Conservation (phyloP, 2,888 invertebrate genomes). For the Caenorhabditis doughertyi region DNA sequence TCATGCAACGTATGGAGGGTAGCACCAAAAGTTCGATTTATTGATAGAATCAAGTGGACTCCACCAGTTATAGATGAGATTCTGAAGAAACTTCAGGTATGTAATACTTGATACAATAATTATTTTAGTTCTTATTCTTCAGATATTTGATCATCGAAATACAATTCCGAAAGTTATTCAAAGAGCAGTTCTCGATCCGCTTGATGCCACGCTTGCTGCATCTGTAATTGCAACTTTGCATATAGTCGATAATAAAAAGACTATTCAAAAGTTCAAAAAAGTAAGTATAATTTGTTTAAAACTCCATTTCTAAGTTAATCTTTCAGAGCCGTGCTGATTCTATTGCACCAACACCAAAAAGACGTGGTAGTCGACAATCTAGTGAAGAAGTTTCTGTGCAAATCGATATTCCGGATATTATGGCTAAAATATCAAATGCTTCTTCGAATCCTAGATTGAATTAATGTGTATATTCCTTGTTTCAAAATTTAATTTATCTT, state of each 20-base stretch:
- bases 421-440: slow-evolving; percentile 24
- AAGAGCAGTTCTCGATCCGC: slow-evolving; percentile 96
- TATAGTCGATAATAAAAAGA: slow-evolving; percentile 57
- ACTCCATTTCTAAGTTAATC: background rate
- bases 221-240: slow-evolving; percentile 51
- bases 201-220: slow-evolving; percentile 91
- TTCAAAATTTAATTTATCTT: background rate
- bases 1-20: slow-evolving; percentile 96
- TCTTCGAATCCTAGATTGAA: background rate
- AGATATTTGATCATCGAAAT: slow-evolving; percentile 95
- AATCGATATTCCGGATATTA: slow-evolving; percentile 47
- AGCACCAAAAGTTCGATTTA: slow-evolving; percentile 87
- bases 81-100: slow-evolving; percentile 89
- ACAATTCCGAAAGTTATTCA: slow-evolving; percentile 99
- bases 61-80: slow-evolving; percentile 99
- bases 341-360: slow-evolving; percentile 10
- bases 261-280: slow-evolving; percentile 54
- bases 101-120: background rate
- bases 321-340: slow-evolving; percentile 53
- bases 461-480: background rate
- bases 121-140: slow-evolving; percentile 14
- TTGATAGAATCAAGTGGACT: slow-evolving; percentile 86
- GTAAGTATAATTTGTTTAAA: slow-evolving; percentile 8
- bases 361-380: slow-evolving; percentile 26
- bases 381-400: slow-evolving; percentile 39